These are phyloP conservation scores for Cheiracanthium punctorium DNA, from an alignment of 2,888 invertebrate genomes.

Conservation along the genomic window DNA sequence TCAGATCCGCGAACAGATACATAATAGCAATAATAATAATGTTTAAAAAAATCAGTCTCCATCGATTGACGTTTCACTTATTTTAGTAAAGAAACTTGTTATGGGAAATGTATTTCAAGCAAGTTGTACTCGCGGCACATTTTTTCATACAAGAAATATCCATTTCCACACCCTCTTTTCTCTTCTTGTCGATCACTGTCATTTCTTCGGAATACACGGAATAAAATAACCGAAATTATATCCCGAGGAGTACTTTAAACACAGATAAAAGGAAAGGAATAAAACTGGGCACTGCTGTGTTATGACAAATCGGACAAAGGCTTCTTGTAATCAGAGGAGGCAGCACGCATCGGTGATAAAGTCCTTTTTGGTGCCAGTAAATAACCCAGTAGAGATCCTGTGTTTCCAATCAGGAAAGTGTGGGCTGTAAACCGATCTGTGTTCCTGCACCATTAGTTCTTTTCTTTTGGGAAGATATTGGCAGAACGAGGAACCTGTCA, in stretches of 20 bases:
- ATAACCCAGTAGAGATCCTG: conserved; percentile 39
- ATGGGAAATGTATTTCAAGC: no score
- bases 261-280: conserved; percentile 22
- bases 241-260: not conserved
- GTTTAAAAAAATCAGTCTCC: no score
- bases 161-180: not conserved
- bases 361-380: conserved; percentile 59
- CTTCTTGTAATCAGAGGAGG: conserved; percentile 51
- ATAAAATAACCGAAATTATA: not conserved
- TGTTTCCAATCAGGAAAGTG: conserved; percentile 64
- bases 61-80: no score
- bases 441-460: conserved; percentile 56
- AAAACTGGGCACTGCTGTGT: conserved; percentile 36
- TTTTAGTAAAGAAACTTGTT: no score
- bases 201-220: not conserved
- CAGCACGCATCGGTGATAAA: conserved; percentile 63
- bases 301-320: conserved; percentile 58
- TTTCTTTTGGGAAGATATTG: conserved; percentile 51
- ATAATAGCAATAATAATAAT: no score
- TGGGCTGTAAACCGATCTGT: conserved; percentile 51
- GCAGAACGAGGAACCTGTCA: conserved; percentile 54
- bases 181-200: not conserved
- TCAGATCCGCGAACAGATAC: no score
- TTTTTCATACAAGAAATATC: no score
- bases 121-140: no score